A percentile compares a stretch with the other conserved stretches of the same genome.
phyloP scores from a whole-genome alignment of 2,888 invertebrate genomes.

The Lasioglossum pauxillum region DNA sequence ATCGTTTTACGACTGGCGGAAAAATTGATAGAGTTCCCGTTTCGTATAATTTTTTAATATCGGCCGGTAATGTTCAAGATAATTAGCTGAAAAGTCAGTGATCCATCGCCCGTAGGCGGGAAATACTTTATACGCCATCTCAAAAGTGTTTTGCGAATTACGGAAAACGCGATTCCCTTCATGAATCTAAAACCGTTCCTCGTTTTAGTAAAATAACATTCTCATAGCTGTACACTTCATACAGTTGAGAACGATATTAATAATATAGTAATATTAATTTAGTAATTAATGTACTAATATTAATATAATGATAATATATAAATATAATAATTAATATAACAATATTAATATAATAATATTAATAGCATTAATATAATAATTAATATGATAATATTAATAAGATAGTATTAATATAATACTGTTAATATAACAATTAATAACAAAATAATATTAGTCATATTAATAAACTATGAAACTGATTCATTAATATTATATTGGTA shows the following conservation, averaged over 20 bases:
- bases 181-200: neutral
- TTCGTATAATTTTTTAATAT: slow-evolving; percentile 3
- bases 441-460: neutral
- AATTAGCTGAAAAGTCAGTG: neutral
- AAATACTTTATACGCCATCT: neutral
- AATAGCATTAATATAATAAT: neutral
- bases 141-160: neutral
- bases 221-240: neutral
- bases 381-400: no score
- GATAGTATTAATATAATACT: no score
- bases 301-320: neutral
- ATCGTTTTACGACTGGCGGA: slow-evolving; percentile 23
- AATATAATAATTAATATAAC: neutral
- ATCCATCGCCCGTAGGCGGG: no score
- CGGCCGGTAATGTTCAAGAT: neutral
- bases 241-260: neutral
- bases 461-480: neutral
- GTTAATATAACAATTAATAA: neutral
- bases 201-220: neutral
- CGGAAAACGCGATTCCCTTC: neutral
- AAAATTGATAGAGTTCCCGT: slow-evolving; percentile 22
- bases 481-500: neutral
- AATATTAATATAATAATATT: no score
- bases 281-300: no score
- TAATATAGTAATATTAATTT: neutral